phyloP scores from a whole-genome alignment of 1,140 invertebrate species.

The Drosophila takahashii region DNA sequence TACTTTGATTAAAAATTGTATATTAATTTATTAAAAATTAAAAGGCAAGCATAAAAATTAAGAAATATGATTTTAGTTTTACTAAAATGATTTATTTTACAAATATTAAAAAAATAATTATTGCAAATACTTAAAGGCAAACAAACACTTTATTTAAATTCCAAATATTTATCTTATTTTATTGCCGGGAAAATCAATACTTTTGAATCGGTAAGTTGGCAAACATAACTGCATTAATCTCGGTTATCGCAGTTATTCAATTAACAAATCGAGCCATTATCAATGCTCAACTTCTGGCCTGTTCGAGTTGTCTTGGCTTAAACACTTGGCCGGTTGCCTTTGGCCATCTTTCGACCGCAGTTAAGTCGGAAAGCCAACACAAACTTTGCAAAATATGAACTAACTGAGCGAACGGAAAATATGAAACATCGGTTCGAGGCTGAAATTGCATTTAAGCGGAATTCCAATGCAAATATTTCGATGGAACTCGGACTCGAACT shows the following conservation, averaged over 20 bases:
- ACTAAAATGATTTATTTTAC: too few relatives aligned
- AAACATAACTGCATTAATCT: background rate
- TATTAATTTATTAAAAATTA: too few relatives aligned
- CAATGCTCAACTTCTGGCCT: background rate
- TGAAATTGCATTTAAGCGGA: slow-evolving; percentile 13
- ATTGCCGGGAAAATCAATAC: too few relatives aligned
- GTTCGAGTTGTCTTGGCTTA: background rate
- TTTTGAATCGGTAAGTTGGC: too few relatives aligned
- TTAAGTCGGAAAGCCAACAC: background rate
- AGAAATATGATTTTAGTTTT: too few relatives aligned
- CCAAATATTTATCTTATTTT: too few relatives aligned
- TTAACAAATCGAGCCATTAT: slow-evolving; percentile 2
- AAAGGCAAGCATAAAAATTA: too few relatives aligned
- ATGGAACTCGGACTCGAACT: slow-evolving; percentile 7
- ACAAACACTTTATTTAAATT: too few relatives aligned
- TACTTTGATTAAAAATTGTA: too few relatives aligned
- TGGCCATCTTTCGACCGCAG: slow-evolving; percentile 2
- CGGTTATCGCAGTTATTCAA: background rate
- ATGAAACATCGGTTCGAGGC: background rate
- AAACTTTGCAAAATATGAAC: background rate
- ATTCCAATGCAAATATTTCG: slow-evolving; percentile 21
- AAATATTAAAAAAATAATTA: too few relatives aligned
- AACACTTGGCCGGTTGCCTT: background rate
- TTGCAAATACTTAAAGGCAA: too few relatives aligned
- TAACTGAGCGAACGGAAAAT: background rate